Base-by-base conservation (phyloP, 2,113 vertebrate genomes). In the Sapajus apella region DNA sequence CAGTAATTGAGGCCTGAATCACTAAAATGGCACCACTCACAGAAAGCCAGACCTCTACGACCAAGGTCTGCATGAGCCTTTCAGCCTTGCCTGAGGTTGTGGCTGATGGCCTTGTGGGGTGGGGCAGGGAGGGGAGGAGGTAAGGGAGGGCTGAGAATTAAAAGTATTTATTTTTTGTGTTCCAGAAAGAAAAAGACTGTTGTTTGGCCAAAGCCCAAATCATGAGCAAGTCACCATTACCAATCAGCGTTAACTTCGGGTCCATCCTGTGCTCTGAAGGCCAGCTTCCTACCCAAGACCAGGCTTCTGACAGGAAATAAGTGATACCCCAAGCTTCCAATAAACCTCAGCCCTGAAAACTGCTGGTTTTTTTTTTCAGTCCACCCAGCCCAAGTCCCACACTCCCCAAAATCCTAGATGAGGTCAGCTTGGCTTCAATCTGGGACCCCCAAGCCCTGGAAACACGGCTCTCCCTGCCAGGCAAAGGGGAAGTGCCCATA, bases 261-360 rank as follows among this genome's bases (percentile, higher is more conserved):
- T 25, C 7, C 23, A 3, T 2, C 32, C 17, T 1, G 0, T 8
- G 13, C 56, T 32, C 55, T 8, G 23, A 64, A 21, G 3, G 13
- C 55, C 79, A 73, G 52, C 72, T 43, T 40, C n/a, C 1, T 11
- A 40, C 1, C 17, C 4, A 8, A 80, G 18, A 13, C 17, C 72
- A 21, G 25, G 7, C 47, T 8, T 14, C 58, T 40, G 17, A n/a
- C 30, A 52, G 32, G 6, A 50, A 35, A 6, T 32, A 10, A 30
- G 8, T 56, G 6, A 8, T 16, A 55, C 2, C 16, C 58, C 2
- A 1, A 37, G 9, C 52, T 37, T 50, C 82, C 21, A 5, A 10
- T 6, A 47, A 68, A 23, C 27, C 5, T 11, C 32, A 50, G 32
- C 27, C n/a, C 66, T 81, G 35, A 32, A 23, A 20, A 10, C 20